Evolutionary conservation across 53 echinoderm and acorn worm genomes (phyloP).

Genomic region (Astropecten irregularis): DNA sequence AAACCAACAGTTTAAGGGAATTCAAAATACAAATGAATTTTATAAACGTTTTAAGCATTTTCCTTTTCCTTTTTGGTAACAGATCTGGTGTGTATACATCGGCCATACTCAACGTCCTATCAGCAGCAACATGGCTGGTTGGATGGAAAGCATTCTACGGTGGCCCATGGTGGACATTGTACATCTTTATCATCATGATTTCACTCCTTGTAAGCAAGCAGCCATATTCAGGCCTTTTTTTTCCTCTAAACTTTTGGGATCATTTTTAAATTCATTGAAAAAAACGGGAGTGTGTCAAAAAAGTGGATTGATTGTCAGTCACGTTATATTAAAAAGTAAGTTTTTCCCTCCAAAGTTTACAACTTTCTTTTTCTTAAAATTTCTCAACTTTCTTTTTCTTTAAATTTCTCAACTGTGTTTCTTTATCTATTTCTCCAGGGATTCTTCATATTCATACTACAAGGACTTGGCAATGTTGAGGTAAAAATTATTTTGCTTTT

Average conservation of each 20-base stretch:
- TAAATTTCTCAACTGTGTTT: background rate
- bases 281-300: background rate
- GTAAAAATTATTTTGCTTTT: constrained; percentile 15
- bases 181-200: constrained; percentile 56
- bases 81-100: constrained; percentile 63
- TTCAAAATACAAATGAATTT: too few relatives aligned
- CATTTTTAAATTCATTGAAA: background rate
- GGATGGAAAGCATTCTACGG: constrained; percentile 70
- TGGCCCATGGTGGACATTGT: constrained; percentile 53
- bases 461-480: constrained; percentile 60
- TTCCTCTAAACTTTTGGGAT: too few relatives aligned
- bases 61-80: background rate
- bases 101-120: constrained; percentile 34
- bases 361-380: too few relatives aligned
- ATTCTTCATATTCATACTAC: constrained; percentile 56
- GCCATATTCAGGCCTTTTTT: background rate
- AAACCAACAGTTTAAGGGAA: too few relatives aligned
- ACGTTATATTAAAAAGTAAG: too few relatives aligned
- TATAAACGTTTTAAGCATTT: background rate
- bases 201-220: constrained; percentile 14
- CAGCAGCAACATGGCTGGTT: constrained; percentile 52
- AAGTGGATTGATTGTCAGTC: background rate
- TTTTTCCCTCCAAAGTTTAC: too few relatives aligned
- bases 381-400: too few relatives aligned
- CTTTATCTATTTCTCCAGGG: constrained; percentile 30